A percentile compares a stretch with the other conserved stretches of the same genome.
Conservation (phyloP, 2,888 invertebrate genomes). For the Cephus nigrinus region DNA sequence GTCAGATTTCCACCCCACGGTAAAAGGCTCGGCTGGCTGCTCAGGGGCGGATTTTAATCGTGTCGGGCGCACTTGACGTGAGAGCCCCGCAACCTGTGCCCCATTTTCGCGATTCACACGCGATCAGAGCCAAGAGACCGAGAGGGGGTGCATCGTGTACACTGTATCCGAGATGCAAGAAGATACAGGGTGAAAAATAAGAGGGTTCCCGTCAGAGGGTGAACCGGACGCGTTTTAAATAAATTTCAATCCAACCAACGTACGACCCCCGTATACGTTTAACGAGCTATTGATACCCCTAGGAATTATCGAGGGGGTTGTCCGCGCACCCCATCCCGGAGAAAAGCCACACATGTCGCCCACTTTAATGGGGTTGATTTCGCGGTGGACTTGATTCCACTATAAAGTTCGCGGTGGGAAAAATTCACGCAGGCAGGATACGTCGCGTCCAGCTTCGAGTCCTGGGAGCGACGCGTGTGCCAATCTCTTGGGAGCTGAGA, state of each 20-base stretch:
- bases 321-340: slow-evolving; percentile 8
- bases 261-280: slow-evolving; percentile 48
- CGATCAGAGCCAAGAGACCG: slow-evolving; percentile 2
- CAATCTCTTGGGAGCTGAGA: background rate
- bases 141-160: background rate
- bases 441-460: background rate
- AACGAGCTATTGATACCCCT: slow-evolving; percentile 64
- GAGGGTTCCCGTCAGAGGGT: slow-evolving; percentile 26
- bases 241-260: slow-evolving; percentile 55
- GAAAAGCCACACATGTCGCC: slow-evolving; percentile 17
- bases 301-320: background rate
- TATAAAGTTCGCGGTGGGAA: slow-evolving; percentile 27
- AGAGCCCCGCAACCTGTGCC: slow-evolving; percentile 54
- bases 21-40: background rate
- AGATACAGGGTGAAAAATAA: slow-evolving; percentile 15
- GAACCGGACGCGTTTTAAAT: slow-evolving; percentile 54
- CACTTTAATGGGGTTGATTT: slow-evolving; percentile 11
- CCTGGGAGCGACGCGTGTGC: background rate
- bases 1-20: background rate
- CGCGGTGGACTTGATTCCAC: slow-evolving; percentile 23
- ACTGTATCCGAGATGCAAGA: slow-evolving; percentile 10
- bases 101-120: slow-evolving; percentile 53
- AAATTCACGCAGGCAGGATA: background rate
- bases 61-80: slow-evolving; percentile 51
- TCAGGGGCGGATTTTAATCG: slow-evolving; percentile 39